A percentile compares a stretch with the other conserved stretches of the same genome.
Conservation (phyloP, 2,113 vertebrate species). For the Catharus fuscescens region DNA sequence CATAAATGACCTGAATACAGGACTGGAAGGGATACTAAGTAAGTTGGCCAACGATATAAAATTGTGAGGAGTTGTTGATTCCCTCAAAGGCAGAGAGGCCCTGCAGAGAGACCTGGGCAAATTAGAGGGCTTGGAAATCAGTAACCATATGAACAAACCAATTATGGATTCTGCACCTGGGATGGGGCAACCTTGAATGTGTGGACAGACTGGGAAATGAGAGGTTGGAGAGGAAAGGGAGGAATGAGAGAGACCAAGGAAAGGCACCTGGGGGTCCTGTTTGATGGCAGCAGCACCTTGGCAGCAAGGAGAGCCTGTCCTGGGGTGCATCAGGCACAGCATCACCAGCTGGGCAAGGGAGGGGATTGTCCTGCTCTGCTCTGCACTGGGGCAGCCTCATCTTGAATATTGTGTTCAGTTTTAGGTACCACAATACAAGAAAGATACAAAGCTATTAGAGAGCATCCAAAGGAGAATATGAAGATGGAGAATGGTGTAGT, state of each 20-base stretch:
- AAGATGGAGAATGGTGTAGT: background rate
- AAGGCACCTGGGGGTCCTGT: background rate
- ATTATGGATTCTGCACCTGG: background rate
- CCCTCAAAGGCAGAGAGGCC: background rate
- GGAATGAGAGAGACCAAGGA: background rate
- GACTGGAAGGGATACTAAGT: background rate
- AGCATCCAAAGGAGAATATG: background rate
- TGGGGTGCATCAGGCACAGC: background rate
- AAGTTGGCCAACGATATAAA: too few species aligned
- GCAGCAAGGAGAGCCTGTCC: background rate
- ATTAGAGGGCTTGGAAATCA: background rate
- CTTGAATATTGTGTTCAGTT: accelerated
- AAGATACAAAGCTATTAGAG: background rate
- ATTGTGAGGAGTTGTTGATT: background rate
- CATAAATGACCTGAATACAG: background rate
- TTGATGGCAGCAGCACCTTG: too few species aligned
- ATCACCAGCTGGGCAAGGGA: accelerated
- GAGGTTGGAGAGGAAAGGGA: background rate
- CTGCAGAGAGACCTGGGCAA: background rate
- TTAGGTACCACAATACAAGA: background rate
- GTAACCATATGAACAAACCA: background rate
- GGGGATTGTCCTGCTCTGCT: accelerated
- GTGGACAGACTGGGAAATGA: background rate
- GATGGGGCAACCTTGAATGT: background rate
- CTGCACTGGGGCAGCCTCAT: background rate